Evolutionary conservation across 2,888 invertebrate species (phyloP).

Genomic region (Andrena fulva): DNA sequence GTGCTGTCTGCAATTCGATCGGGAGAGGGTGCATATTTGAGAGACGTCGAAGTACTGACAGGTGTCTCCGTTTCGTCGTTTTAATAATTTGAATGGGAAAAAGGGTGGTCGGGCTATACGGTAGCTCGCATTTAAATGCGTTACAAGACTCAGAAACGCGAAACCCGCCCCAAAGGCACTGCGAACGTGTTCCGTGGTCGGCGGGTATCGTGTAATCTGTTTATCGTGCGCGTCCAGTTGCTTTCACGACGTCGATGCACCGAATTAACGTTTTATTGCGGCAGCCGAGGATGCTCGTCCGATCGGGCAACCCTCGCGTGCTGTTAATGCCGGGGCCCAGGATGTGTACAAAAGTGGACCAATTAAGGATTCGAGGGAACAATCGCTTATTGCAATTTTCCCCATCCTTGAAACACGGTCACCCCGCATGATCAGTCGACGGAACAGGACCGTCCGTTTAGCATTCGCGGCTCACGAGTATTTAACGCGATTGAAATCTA

Average conservation of each 20-base stretch:
- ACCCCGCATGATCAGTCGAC: constrained; percentile 16
- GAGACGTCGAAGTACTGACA: constrained; percentile 2
- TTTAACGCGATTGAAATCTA: constrained; percentile 17
- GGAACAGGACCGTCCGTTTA: background rate
- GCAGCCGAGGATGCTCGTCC: constrained; percentile 39
- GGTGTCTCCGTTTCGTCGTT: constrained; percentile 4
- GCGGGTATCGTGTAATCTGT: constrained; percentile 74
- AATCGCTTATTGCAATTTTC: constrained; percentile 31
- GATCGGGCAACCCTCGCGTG: constrained; percentile 33
- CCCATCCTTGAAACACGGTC: constrained; percentile 9
- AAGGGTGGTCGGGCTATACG: background rate
- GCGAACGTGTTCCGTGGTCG: constrained; percentile 69
- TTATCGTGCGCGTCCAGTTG: constrained; percentile 71
- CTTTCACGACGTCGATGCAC: constrained; percentile 47
- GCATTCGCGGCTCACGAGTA: background rate
- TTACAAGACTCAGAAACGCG: constrained; percentile 60
- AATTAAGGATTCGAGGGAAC: constrained; percentile 44
- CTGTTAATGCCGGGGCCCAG: constrained; percentile 32
- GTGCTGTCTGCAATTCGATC: background rate
- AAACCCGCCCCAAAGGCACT: constrained; percentile 63
- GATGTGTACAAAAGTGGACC: constrained; percentile 38
- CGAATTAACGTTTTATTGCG: constrained; percentile 58
- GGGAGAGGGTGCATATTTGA: background rate
- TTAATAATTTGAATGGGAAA: constrained; percentile 20
- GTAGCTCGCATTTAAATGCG: constrained; percentile 33